Base-by-base conservation (phyloP, 1,140 invertebrate species). In the Globodera rostochiensis region DNA sequence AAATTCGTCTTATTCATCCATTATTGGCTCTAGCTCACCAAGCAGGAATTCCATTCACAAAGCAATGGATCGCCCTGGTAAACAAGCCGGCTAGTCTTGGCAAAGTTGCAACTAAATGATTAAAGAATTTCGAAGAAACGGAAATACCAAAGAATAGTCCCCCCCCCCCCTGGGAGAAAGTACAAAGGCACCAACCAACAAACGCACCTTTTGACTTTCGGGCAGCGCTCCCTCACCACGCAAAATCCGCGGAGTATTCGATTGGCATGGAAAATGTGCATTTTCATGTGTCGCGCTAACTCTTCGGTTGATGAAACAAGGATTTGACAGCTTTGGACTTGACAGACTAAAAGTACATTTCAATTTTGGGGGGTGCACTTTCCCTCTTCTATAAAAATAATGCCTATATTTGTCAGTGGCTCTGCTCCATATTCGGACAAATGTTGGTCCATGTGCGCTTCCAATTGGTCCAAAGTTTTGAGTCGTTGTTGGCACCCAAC, bases 31-130 rank as follows among this genome's bases (percentile, higher is more conserved):
- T 76, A 86, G 11, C 25, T 25, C n/a, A 76, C 81, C 50, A 46
- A 69, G 74, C 85, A 86, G n/a, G 60, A 66, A 45, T 86, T 70
- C 85, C 85, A 86, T 53, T 82, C 60, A 60, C 85, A 86, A 49
- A 77, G 82, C 46, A 86, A 64, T 9, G 83, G 47, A 21, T 84
- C 82, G 25, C 77, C 77, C 47, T 79, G 77, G 25, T 79, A 79
- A 21, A 79, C 77, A 21, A 79, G 77, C 4, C 77, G 77, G 4
- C 45, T 71, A 11, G 77, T 46, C 19, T 50, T 71, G 4, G 45
- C 67, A 25, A 79, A 79, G 47, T 79, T 79, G 73, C 77, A 79
- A 19, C 77, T 79, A 19, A 19, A 79, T 1, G 36, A 71, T 57
- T 19, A 11, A 64, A 11, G 71, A 47, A 36, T 36, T 36, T 3